Evolutionary conservation across 2,797 vertebrate species (phyloP).

Genomic region (Leuciscus waleckii): DNA sequence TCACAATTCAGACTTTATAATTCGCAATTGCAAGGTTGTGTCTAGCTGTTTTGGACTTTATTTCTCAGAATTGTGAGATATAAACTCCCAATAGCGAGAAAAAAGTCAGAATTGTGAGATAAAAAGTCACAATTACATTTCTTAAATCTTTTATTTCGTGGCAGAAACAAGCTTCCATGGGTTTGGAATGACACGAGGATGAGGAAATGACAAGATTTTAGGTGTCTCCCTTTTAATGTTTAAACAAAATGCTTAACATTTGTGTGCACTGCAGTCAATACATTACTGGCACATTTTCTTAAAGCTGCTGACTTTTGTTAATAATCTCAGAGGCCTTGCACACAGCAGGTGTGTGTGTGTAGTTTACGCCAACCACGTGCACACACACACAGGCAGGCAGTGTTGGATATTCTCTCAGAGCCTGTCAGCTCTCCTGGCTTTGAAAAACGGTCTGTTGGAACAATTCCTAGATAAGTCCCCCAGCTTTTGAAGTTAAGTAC

Average conservation of each 20-base stretch:
- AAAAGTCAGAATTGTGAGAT: not conserved
- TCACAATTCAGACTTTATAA: not conserved
- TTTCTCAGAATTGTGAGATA: not conserved
- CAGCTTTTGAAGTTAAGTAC: slow-evolving; percentile 61
- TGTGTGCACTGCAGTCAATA: not conserved
- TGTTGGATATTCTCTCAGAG: slow-evolving; percentile 45
- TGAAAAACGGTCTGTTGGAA: slow-evolving; percentile 53
- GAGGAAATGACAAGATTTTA: not conserved
- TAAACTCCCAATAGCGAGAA: too few relatives aligned
- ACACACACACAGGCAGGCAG: slow-evolving; percentile 8
- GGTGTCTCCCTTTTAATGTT: not conserved
- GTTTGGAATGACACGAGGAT: not conserved
- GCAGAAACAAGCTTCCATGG: not conserved
- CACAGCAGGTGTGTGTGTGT: slow-evolving; percentile 11
- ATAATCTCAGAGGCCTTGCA: slow-evolving; percentile 4
- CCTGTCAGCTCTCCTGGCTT: slow-evolving; percentile 52
- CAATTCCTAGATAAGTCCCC: slow-evolving; percentile 51
- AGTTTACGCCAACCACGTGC: not conserved
- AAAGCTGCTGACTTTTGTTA: slow-evolving; percentile 6
- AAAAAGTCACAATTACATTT: not conserved
- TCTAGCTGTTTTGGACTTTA: not conserved
- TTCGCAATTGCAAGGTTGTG: not conserved
- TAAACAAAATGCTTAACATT: slow-evolving; percentile 2
- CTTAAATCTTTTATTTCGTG: too few relatives aligned
- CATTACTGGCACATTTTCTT: not conserved